A percentile compares a stretch with the other conserved stretches of the same genome.
Conservation (phyloP, 2,888 invertebrate genomes). For the Lathronympha strigana region DNA sequence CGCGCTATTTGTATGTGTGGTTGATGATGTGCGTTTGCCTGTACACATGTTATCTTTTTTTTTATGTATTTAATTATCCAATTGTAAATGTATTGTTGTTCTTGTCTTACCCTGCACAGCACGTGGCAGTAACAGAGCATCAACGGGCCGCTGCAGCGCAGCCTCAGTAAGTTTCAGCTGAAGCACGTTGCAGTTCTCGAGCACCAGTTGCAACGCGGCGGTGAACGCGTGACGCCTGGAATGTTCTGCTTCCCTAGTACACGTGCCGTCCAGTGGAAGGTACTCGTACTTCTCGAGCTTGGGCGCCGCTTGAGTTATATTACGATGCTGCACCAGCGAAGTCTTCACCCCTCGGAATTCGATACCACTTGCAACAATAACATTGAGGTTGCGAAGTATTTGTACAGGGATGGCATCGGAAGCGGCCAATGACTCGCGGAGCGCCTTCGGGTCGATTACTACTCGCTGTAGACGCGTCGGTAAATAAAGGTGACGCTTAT, state of each 20-base stretch:
- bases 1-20: too few relatives aligned
- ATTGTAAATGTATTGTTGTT: not conserved
- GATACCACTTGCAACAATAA: constrained; percentile 92
- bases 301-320: constrained; percentile 90
- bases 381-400: constrained; percentile 88
- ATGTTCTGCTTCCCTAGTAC: constrained; percentile 85
- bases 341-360: constrained; percentile 96
- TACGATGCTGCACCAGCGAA: constrained; percentile 93
- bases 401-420: constrained; percentile 82
- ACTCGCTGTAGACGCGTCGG: constrained; percentile 94
- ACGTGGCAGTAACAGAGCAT: constrained; percentile 86
- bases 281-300: constrained; percentile 93
- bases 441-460: constrained; percentile 91
- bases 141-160: constrained; percentile 85
- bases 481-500: constrained; percentile 91
- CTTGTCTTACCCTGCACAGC: constrained; percentile 66
- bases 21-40: too few relatives aligned
- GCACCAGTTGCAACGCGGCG: constrained; percentile 87
- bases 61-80: too few relatives aligned
- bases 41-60: too few relatives aligned
- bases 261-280: constrained; percentile 88
- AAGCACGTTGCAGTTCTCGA: constrained; percentile 89
- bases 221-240: constrained; percentile 86
- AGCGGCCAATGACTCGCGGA: constrained; percentile 71
- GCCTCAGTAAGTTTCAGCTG: constrained; percentile 91